A percentile compares a stretch with the other conserved stretches of the same genome.
Evolutionary conservation across 2,888 invertebrate genomes (phyloP).

Genomic region (Myopa testacea): DNA sequence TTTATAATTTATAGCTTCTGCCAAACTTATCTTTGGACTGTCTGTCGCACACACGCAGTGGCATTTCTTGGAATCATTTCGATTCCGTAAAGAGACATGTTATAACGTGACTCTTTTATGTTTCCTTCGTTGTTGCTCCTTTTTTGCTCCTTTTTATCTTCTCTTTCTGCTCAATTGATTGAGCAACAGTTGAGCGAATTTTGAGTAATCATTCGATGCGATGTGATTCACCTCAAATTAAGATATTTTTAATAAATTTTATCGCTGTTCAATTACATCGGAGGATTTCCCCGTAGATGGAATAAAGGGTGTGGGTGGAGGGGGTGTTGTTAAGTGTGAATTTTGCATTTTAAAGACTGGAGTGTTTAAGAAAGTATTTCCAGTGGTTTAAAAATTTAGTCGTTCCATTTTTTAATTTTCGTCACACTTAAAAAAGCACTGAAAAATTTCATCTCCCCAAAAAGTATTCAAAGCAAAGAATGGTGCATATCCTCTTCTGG

Average conservation of each 20-base stretch:
- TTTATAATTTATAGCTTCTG: conserved; percentile 36
- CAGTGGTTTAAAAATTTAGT: too few relatives aligned
- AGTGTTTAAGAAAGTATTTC: too few relatives aligned
- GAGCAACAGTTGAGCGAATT: not conserved
- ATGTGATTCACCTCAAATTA: not conserved
- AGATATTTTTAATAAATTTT: not conserved
- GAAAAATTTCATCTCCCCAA: not conserved
- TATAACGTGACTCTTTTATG: not conserved
- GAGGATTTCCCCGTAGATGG: too few relatives aligned
- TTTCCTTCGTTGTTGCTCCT: not conserved
- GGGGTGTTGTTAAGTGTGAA: too few relatives aligned
- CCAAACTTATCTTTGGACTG: conserved; percentile 23
- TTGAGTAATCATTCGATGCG: conserved; percentile 2
- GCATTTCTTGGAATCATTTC: conserved; percentile 26
- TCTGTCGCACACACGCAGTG: conserved; percentile 17
- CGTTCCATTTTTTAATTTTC: not conserved
- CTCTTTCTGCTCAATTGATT: not conserved
- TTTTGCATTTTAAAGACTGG: too few relatives aligned
- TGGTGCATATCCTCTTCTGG: not conserved
- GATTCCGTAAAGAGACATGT: not conserved
- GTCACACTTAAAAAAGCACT: not conserved
- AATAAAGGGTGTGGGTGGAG: too few relatives aligned
- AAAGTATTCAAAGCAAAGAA: not conserved
- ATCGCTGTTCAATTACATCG: too few relatives aligned
- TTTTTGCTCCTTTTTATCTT: not conserved